These are phyloP conservation scores for Hypanus sabinus DNA, from an alignment of 2,113 vertebrate genomes.

Conservation along the genomic window DNA sequence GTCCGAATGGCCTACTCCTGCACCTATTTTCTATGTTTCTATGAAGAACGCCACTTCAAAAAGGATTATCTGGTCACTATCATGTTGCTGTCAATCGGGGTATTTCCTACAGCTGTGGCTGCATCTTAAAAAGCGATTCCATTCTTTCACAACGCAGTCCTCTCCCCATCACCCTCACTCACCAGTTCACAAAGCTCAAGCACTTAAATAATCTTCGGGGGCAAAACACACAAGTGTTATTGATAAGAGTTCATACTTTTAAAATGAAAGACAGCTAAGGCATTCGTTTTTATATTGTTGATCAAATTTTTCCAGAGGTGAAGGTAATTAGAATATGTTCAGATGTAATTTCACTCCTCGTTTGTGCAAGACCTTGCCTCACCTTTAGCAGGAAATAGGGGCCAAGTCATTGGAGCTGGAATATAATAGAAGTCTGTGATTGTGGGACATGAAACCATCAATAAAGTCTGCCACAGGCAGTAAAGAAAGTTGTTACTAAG, in stretches of 20 bases:
- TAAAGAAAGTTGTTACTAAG: slow-evolving; percentile 48
- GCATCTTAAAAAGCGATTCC: background rate
- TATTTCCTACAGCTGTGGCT: too few relatives aligned
- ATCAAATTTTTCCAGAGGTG: slow-evolving; percentile 23
- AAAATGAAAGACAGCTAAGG: background rate
- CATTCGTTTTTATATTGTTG: background rate
- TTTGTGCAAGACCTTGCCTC: slow-evolving; percentile 54
- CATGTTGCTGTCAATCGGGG: too few relatives aligned
- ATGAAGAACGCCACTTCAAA: too few relatives aligned
- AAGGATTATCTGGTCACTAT: too few relatives aligned
- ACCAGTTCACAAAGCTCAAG: background rate
- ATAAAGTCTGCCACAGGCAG: slow-evolving; percentile 62
- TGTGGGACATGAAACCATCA: slow-evolving; percentile 51
- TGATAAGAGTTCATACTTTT: background rate
- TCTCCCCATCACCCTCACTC: too few relatives aligned
- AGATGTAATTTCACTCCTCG: slow-evolving; percentile 62
- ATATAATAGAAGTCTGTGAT: slow-evolving; percentile 60
- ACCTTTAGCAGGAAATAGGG: slow-evolving; percentile 64
- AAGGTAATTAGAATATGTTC: slow-evolving; percentile 55
- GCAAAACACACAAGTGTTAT: background rate
- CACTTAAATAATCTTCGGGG: background rate
- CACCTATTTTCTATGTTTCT: too few relatives aligned
- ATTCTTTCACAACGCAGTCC: too few relatives aligned
- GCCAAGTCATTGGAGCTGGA: slow-evolving; percentile 53
- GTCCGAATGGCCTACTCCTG: too few relatives aligned